Evolutionary conservation across 2,797 vertebrate genomes (phyloP).

Genomic region (Thunnus albacares): DNA sequence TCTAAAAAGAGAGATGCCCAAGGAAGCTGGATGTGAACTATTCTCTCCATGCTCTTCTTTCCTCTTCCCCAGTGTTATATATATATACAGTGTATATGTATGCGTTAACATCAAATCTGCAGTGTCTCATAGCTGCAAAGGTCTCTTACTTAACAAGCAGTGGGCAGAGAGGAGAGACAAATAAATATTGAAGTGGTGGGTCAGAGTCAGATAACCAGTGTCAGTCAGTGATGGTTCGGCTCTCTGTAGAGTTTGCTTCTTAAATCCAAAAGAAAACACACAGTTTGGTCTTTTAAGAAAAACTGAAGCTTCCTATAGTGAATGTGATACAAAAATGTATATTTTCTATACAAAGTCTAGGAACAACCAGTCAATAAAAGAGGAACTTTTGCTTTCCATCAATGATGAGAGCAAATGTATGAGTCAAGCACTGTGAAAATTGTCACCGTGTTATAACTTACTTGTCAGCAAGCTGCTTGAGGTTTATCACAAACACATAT

Average conservation of each 20-base stretch:
- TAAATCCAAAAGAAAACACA: slow-evolving; percentile 15
- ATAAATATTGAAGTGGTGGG: slow-evolving; percentile 3
- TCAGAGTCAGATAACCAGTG: slow-evolving; percentile 9
- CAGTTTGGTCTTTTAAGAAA: neutral
- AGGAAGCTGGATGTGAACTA: slow-evolving; percentile 10
- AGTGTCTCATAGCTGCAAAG: slow-evolving; percentile 25
- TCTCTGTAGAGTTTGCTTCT: neutral
- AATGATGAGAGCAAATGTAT: slow-evolving; percentile 14
- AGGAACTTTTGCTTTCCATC: slow-evolving; percentile 3
- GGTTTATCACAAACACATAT: no score
- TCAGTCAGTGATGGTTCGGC: neutral
- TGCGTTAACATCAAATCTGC: slow-evolving; percentile 21
- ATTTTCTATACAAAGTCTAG: neutral
- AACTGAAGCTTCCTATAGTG: neutral
- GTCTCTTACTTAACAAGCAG: slow-evolving; percentile 27
- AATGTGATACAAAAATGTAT: neutral
- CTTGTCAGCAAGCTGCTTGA: no score
- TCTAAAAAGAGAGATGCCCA: slow-evolving; percentile 6
- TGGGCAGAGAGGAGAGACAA: slow-evolving; percentile 13
- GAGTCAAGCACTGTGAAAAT: neutral
- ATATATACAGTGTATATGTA: neutral
- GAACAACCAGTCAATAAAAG: neutral
- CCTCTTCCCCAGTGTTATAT: neutral
- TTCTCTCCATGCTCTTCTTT: slow-evolving; percentile 4
- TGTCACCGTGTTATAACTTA: no score